phyloP scores from a whole-genome alignment of 1,140 invertebrate genomes.

The Ruditapes philippinarum region DNA sequence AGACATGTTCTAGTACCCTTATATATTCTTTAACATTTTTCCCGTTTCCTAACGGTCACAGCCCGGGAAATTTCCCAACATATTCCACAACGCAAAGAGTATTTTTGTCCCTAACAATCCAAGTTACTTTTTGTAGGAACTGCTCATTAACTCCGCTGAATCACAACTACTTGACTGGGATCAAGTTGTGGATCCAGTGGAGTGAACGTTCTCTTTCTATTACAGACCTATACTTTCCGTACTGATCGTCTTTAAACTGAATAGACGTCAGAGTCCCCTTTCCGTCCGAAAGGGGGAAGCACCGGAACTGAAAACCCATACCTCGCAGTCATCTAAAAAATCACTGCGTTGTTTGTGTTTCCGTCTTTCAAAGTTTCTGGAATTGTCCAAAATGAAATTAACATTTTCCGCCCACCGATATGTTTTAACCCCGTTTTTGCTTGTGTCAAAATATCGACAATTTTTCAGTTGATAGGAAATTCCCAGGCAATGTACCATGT shows the following conservation, averaged over 20 bases:
- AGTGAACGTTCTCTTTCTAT: background rate
- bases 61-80: constrained; percentile 54
- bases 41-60: constrained; percentile 19
- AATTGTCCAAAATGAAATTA: constrained; percentile 65
- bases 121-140: constrained; percentile 64
- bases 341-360: background rate
- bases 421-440: too few species aligned
- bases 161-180: background rate
- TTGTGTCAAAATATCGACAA: too few species aligned
- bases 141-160: constrained; percentile 38
- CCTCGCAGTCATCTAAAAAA: constrained; percentile 70
- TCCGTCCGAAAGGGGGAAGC: background rate
- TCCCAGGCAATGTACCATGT: too few species aligned
- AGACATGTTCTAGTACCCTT: constrained; percentile 18
- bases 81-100: constrained; percentile 62
- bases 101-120: background rate
- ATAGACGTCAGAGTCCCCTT: constrained; percentile 11
- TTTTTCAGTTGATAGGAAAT: too few species aligned
- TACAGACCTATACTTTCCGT: constrained; percentile 7
- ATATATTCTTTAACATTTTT: constrained; percentile 2
- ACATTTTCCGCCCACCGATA: too few species aligned
- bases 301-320: constrained; percentile 50
- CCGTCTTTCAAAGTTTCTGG: constrained; percentile 20
- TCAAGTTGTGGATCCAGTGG: constrained; percentile 56
- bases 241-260: constrained; percentile 2